Evolutionary conservation across 2,888 invertebrate species (phyloP), one percentile per base, ranked within the genome.

Genomic region (Drosophila fungiperda): DNA sequence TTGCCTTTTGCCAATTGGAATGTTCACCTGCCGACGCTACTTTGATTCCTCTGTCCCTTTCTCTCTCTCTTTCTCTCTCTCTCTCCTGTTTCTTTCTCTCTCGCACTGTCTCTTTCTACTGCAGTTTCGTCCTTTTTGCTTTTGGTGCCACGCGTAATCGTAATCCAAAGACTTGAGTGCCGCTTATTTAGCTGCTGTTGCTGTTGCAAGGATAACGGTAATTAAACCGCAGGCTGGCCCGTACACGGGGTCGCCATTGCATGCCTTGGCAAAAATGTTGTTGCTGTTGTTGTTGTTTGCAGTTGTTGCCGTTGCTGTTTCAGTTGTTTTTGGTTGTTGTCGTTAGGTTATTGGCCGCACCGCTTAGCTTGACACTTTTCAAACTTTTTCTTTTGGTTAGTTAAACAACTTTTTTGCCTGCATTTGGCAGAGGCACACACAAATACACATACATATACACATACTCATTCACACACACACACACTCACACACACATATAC

Each of bases 311-410:
- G 65, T 61, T 53, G 63, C 33, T 26, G 26, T 33, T 48, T 48
- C 54, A 53, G 49, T 58, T 50, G 61, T 55, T 60, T 60, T 62
- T 29, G 61, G 57, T 38, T 64, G 57, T 62, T 74, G 74, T 71
- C 58, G 82, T 73, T 87, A 62, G 83, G 84, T 83, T 87, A 87
- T 83, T 88, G 83, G 87, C 83, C 84, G 83, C 76, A 65, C 54
- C 72, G 83, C 78, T 80, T 80, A 64, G 87, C 89, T 84, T 89
- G 85, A 85, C 85, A 86, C 85, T 86, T 89, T 86, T 89, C 78
- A 82, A 85, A 89, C 87, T 89, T 84, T 85, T 87, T 85, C 78
- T 70, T 82, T 82, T 73, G 72, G 77, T 78, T 76, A 83, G 76
- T 85, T 88, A 83, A 80, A 78, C 87, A 82, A 79, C 85, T 81